Base-by-base conservation (phyloP, 2,113 vertebrate genomes). In the Lota lota region DNA sequence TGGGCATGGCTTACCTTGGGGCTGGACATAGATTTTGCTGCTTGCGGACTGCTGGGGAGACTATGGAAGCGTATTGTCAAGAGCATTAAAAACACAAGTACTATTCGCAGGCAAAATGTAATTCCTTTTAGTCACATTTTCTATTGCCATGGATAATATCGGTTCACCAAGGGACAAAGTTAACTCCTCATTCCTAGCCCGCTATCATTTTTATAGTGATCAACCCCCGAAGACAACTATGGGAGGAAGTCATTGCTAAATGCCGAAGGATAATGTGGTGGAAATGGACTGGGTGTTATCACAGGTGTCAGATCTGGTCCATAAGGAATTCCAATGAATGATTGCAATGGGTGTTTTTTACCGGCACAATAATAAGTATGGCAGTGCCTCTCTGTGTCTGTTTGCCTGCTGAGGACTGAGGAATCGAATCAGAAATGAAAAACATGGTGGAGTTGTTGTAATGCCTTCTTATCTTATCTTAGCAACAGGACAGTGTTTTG, bases 21-120 rank as follows among this genome's bases (percentile, higher is more conserved):
- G 90, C 66, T 97, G 96, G 17, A 99, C 90, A 17, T 88, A 84
- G 58, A 98, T 94, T 90, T 96, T 95, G 68, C 77, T 89, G 80
- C 85, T 87, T 16, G 91, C 91, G 47, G 91, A 91, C 0, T 92
- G 92, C 97, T 99, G 85, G 36, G 85, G 88, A 83, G 73, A 81
- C 16, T 22, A 40, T 47, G 40, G 40, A 47, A 12, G 40, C 8
- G 40, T 47, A 47, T 47, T 47, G 75, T 64, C 68, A 72, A 70
- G 79, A 82, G 10, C 16, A 50, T 5, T 51, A 24, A 54, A 53
- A 19, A 47, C 19, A 72, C n/a, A 33, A 5, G 28, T 33, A 33
- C 28, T 33, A 33, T 33, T 33, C 4, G 4, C 28, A 33, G 28
- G 28, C 28, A 33, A 47, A 47, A 47, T 47, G 40, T 47, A 14